Base-by-base conservation (phyloP, 2,888 invertebrate species). In the Tenthredo distinguenda region DNA sequence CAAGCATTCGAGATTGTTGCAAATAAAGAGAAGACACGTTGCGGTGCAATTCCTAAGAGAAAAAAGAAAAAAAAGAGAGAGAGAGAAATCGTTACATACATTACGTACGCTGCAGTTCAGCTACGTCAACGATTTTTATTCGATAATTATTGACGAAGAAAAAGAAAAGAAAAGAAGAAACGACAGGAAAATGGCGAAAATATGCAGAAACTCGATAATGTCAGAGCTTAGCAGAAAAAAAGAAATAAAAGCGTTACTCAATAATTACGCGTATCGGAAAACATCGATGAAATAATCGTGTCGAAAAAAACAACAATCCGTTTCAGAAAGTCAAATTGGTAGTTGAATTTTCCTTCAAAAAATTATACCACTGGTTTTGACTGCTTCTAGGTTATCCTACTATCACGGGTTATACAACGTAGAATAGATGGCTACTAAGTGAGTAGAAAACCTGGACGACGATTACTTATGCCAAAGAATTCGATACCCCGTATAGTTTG, bases 331-430 rank as follows among this genome's bases (percentile, higher is more conserved):
- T 7, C 40, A 55, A 10, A n/a, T 43, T n/a, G 72, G 10, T 15
- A 3, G 21, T n/a, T 40, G 12, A 43, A 43, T 43, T 37, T n/a
- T 26, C 21, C 21, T 74, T 5, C 10, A 2, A 43, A 43, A 74
- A 43, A 74, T 43, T 0, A n/a, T 21, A 74, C n/a, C 26, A 71
- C 40, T 43, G 55, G 50, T 21, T 77, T 47, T 55, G 26, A 55
- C 15, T 47, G 31, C 21, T 81, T 81, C 37, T 81, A 81, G 81
- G 81, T 81, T 81, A 81, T 81, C 81, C 81, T n/a, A 62, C 21
- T 40, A 40, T 40, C 50, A 50, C 62, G 62, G 50, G 62, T 62
- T 62, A 81, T 58, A 81, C 62, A 81, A 81, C 81, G 62, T 37
- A 62, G 37, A 21, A 74, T 74, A 74, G 62, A 40, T 58, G 58